Evolutionary conservation across 2,113 vertebrate species (phyloP).

Genomic region (Pithys albifrons): DNA sequence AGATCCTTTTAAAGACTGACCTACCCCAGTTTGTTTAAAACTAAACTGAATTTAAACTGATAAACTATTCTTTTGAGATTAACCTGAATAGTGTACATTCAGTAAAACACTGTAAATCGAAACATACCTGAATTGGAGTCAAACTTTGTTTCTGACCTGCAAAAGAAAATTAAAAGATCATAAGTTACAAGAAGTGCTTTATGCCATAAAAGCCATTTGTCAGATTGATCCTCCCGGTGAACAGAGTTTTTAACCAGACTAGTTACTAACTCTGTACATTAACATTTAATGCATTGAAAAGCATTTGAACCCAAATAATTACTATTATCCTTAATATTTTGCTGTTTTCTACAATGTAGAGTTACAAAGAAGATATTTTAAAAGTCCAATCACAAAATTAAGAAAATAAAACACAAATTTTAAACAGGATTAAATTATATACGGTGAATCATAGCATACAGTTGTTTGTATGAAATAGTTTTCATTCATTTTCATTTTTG

Average conservation of each 20-base stretch:
- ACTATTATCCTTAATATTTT: neutral
- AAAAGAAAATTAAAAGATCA: slow-evolving; percentile 65
- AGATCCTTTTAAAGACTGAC: slow-evolving; percentile 66
- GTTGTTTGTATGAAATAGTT: slow-evolving; percentile 14
- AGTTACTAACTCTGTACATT: neutral
- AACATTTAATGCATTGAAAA: neutral
- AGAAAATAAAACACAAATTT: slow-evolving; percentile 4
- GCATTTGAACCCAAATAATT: neutral
- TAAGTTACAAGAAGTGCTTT: slow-evolving; percentile 59
- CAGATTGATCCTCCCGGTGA: neutral
- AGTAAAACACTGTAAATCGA: slow-evolving; percentile 73
- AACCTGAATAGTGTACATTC: slow-evolving; percentile 67
- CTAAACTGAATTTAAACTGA: slow-evolving; percentile 71
- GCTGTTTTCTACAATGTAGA: neutral
- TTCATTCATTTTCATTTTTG: slow-evolving; percentile 55
- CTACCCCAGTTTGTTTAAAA: slow-evolving; percentile 75
- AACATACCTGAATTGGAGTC: slow-evolving; percentile 96
- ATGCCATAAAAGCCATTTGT: slow-evolving; percentile 15
- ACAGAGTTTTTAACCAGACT: neutral
- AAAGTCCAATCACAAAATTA: neutral
- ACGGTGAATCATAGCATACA: neutral
- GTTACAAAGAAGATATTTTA: neutral
- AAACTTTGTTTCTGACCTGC: slow-evolving; percentile 93
- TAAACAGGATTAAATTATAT: neutral
- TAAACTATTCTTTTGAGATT: slow-evolving; percentile 74